Conservation (phyloP, 2,113 vertebrate genomes). For the Cyrtonyx montezumae region DNA sequence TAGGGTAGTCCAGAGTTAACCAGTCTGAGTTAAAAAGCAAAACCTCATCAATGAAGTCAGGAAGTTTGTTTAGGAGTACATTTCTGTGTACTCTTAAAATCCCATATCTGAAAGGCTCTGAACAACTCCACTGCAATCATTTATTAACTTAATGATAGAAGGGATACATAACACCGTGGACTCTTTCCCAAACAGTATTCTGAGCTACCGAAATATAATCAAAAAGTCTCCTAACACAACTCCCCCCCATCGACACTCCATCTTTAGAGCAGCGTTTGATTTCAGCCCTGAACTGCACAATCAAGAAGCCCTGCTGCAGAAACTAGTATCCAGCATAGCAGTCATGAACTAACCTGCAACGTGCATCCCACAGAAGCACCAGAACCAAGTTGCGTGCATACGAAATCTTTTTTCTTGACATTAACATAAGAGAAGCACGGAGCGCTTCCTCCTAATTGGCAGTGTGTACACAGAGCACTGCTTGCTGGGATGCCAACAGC, state of each 20-base stretch:
- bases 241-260: no score
- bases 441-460: neutral
- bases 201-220: no score
- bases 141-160: no score
- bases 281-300: no score
- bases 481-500: neutral
- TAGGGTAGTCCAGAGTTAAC: neutral
- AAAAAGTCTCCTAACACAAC: no score
- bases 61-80: neutral
- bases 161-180: no score
- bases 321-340: neutral
- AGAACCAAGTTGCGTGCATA: neutral
- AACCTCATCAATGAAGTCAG: neutral
- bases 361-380: fast-evolving
- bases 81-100: no score
- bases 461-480: neutral
- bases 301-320: neutral
- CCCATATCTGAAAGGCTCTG: no score
- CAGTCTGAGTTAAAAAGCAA: neutral
- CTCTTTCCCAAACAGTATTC: no score
- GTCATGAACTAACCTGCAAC: neutral
- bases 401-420: neutral
- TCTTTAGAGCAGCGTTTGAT: no score
- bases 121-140: no score
- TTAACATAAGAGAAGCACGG: fast-evolving